Evolutionary conservation across 1,140 invertebrate genomes (phyloP), one percentile per base, ranked within the genome.

Genomic region (Potamilus streckersoni): DNA sequence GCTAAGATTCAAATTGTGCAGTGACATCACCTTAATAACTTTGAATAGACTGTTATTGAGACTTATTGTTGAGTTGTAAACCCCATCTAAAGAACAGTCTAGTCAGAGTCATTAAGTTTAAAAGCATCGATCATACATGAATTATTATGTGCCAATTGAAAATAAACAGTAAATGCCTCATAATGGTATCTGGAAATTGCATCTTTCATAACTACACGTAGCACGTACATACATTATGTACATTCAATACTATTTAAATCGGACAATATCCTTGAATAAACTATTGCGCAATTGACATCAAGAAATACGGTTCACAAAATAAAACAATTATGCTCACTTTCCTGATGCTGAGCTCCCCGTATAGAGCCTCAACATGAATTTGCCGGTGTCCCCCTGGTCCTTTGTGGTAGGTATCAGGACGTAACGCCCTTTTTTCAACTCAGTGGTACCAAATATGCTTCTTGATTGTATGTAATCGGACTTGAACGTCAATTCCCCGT

Each of bases 351-450:
- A 79, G 62, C 77, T 79, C 16, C 82, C 80, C 8, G 92, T 90
- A 81, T 92, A 93, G 14, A 93, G 82, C 75, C 93, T 81, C 31
- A 94, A 79, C 73, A 93, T 85, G 84, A 92, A 93, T 66, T 92
- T 89, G 5, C 91, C 92, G 55, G 89, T 89, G 70, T 91, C 84
- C 19, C 90, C 89, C 14, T 91, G 89, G 20, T 91, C 90, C 82
- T 91, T 92, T 8, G 92, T 93, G 5, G 92, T 92, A 13, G 93
- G 93, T 6, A 93, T 84, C 13, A 94, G 83, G 16, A 93, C 88
- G 86, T 94, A 93, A 17, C 92, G 87, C 6, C 93, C 93, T 67
- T 88, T 86, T 23, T 85, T 80, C 69, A 88, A 73, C n/a, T 73
- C 76, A 11, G 78, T 60, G 20, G 78, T 86, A n/a, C 88, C 89